Evolutionary conservation across 2,797 vertebrate species (phyloP).

Genomic region (Calcarius lapponicus): DNA sequence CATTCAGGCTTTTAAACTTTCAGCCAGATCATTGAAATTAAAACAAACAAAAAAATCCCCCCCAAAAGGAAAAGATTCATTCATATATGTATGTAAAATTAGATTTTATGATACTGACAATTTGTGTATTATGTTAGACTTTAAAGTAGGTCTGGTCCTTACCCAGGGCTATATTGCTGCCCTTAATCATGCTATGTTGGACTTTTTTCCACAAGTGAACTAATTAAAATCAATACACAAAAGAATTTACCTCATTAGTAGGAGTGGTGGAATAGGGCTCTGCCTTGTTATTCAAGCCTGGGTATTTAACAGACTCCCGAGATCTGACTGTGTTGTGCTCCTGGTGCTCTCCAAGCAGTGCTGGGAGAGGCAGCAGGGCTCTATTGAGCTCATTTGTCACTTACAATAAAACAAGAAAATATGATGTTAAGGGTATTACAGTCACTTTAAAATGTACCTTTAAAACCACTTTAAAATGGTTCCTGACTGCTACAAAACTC

Average conservation of each 20-base stretch:
- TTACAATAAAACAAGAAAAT: neutral
- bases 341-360: neutral
- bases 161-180: constrained; percentile 38
- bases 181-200: constrained; percentile 25
- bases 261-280: neutral
- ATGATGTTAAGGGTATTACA: neutral
- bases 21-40: neutral
- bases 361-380: neutral
- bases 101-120: constrained; percentile 57
- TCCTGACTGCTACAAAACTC: neutral
- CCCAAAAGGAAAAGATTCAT: neutral
- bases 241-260: constrained; percentile 53
- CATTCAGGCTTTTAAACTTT: neutral
- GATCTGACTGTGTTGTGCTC: neutral
- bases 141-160: constrained; percentile 28
- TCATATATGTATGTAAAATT: constrained; percentile 32
- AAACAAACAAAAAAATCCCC: neutral
- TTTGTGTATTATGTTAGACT: constrained; percentile 30
- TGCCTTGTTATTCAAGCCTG: constrained; percentile 14
- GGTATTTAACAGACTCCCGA: neutral
- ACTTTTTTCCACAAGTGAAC: constrained; percentile 44
- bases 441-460: neutral
- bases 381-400: neutral
- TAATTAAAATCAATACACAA: constrained; percentile 56
- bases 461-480: neutral